Conservation (phyloP, 2,888 invertebrate genomes). For the Drosophila formosana region DNA sequence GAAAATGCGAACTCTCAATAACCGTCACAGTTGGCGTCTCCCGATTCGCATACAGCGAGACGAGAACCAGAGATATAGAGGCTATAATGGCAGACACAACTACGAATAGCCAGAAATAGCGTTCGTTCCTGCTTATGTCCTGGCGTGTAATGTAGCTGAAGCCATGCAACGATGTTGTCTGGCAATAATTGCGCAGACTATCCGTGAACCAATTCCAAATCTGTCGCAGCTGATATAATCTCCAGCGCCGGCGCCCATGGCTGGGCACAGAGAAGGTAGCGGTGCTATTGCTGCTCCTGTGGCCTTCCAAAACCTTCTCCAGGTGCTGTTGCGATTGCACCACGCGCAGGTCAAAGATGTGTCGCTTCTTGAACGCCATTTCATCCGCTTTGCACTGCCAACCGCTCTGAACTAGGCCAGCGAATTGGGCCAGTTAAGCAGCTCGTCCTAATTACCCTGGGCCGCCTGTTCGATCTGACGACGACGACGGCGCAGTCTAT, state of each 20-base stretch:
- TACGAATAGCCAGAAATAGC: conserved; percentile 87
- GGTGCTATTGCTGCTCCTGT: conserved; percentile 7
- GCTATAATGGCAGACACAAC: conserved; percentile 86
- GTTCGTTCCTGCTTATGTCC: conserved; percentile 87
- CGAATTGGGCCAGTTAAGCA: conserved; percentile 36
- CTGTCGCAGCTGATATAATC: conserved; percentile 20
- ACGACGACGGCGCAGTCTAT: conserved; percentile 54
- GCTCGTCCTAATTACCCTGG: conserved; percentile 53
- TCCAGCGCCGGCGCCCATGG: conserved; percentile 3
- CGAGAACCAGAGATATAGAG: conserved; percentile 87
- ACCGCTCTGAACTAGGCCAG: conserved; percentile 31
- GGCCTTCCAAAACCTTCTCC: conserved; percentile 2
- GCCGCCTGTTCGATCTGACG: conserved; percentile 37
- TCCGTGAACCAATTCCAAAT: conserved; percentile 77
- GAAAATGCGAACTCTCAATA: conserved; percentile 86
- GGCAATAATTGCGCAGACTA: conserved; percentile 87
- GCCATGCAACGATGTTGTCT: conserved; percentile 89
- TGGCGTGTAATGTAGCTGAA: conserved; percentile 89
- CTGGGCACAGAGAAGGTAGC: neutral
- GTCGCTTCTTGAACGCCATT: conserved; percentile 71
- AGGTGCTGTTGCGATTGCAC: conserved; percentile 59
- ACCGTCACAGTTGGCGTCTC: conserved; percentile 88
- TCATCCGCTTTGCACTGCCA: conserved; percentile 2
- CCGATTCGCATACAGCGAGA: conserved; percentile 88
- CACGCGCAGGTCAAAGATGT: conserved; percentile 64